phyloP scores from a whole-genome alignment of 2,113 vertebrate species.

The Pitta sordida region DNA sequence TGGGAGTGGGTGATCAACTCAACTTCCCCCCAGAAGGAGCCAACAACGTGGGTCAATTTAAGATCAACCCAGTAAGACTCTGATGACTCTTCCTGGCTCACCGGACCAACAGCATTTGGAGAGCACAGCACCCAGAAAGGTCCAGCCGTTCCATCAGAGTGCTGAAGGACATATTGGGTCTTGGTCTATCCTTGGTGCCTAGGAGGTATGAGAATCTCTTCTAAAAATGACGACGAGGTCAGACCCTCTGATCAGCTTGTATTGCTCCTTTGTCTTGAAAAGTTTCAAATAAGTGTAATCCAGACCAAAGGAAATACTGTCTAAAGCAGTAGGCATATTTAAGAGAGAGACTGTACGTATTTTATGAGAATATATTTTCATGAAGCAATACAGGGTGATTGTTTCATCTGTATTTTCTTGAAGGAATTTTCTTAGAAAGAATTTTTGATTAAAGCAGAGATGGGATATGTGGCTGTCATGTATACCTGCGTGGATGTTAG shows the following conservation, averaged over 20 bases:
- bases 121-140: neutral
- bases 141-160: neutral
- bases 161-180: neutral
- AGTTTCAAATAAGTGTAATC: neutral
- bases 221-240: neutral
- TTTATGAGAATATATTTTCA: neutral
- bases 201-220: neutral
- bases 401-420: neutral
- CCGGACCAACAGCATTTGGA: neutral
- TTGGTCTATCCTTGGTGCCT: neutral
- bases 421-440: neutral
- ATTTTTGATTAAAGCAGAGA: neutral
- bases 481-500: neutral
- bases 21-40: neutral
- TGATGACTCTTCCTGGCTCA: neutral
- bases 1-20: neutral
- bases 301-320: neutral
- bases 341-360: neutral
- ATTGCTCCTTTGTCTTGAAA: neutral
- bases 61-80: neutral
- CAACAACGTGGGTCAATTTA: neutral
- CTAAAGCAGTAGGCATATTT: neutral
- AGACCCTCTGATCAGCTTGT: fast-evolving
- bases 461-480: neutral
- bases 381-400: neutral